These are phyloP conservation scores for Eulemur rubriventer DNA, from an alignment of 2,797 vertebrate species.

Conservation along the genomic window DNA sequence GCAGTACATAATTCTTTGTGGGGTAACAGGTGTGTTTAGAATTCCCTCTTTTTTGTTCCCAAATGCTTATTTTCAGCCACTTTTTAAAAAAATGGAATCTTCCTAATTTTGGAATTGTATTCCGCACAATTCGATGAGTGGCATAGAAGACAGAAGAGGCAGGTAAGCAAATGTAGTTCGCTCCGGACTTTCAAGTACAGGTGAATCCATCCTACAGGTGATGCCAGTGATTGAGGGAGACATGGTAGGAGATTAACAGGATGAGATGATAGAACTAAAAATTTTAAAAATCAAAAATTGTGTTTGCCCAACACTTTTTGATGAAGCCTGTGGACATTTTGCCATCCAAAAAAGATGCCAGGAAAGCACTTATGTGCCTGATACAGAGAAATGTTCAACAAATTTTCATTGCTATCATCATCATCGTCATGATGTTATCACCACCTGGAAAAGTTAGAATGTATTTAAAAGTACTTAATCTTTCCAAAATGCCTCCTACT, in stretches of 20 bases:
- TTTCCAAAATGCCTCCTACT: neutral
- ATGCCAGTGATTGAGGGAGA: neutral
- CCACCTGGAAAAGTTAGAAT: neutral
- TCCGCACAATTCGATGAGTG: neutral
- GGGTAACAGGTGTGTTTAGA: constrained; percentile 95
- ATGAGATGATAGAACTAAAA: neutral
- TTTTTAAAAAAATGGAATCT: neutral
- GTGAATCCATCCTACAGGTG: neutral
- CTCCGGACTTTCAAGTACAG: neutral
- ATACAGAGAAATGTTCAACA: neutral
- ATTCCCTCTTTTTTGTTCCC: constrained; percentile 60
- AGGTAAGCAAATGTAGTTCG: constrained; percentile 41
- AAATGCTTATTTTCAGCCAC: constrained; percentile 41
- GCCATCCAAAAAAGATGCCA: neutral
- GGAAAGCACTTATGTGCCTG: neutral
- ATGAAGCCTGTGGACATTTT: neutral
- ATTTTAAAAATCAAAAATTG: neutral
- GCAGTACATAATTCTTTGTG: constrained; percentile 95
- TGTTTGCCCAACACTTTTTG: neutral
- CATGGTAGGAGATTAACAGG: neutral
- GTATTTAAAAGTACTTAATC: neutral
- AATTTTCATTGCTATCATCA: neutral
- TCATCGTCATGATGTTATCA: neutral
- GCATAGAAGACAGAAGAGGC: constrained; percentile 7
- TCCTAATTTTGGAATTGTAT: constrained; percentile 41